These are phyloP conservation scores for Listrodromus nycthemerus DNA, from an alignment of 2,888 invertebrate genomes.

Conservation along the genomic window DNA sequence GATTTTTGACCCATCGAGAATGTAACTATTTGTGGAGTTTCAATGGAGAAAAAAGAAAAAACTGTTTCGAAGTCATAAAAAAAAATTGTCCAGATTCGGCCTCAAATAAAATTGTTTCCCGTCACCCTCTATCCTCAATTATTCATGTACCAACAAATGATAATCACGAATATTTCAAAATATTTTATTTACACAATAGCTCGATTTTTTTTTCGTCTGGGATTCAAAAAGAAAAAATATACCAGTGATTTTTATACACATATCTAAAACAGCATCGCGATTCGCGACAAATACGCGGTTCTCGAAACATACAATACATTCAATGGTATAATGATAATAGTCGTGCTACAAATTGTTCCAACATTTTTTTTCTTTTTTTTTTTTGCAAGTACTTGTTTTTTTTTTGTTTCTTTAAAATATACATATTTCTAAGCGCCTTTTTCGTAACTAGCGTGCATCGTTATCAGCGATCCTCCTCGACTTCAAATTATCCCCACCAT, in stretches of 20 bases:
- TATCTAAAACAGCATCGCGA: constrained; percentile 24
- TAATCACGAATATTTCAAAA: constrained; percentile 53
- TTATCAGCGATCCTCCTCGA: neutral
- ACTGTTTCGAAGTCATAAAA: neutral
- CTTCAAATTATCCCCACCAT: neutral
- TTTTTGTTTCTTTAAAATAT: constrained; percentile 29
- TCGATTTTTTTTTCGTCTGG: constrained; percentile 36
- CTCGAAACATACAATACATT: neutral
- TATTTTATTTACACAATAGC: constrained; percentile 63
- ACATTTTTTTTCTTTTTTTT: neutral
- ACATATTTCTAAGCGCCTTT: constrained; percentile 21
- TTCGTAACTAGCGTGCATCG: constrained; percentile 36
- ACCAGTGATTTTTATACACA: constrained; percentile 43
- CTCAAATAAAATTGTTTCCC: constrained; percentile 3
- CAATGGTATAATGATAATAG: neutral
- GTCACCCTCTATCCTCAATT: neutral
- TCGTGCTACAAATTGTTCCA: constrained; percentile 31
- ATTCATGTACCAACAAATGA: neutral
- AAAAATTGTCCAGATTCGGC: neutral
- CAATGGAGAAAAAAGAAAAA: neutral
- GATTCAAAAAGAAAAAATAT: constrained; percentile 36
- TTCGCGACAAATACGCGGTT: constrained; percentile 3
- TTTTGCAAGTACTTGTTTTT: constrained; percentile 7
- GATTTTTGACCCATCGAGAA: neutral
- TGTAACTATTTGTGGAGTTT: neutral